phyloP scores from a whole-genome alignment of 2,888 invertebrate species.

The Apeira syringaria region DNA sequence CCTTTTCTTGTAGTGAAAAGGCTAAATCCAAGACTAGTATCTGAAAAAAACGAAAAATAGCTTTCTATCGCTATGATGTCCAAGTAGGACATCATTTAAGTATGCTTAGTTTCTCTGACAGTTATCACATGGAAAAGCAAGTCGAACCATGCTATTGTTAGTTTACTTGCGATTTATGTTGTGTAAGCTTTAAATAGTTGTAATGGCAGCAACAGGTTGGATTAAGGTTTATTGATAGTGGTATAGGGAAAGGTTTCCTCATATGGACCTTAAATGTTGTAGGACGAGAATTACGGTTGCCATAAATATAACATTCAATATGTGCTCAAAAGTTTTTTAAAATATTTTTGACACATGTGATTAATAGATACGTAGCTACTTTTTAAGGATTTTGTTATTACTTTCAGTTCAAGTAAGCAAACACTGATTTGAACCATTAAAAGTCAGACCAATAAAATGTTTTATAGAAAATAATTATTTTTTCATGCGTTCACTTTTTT shows the following conservation, averaged over 20 bases:
- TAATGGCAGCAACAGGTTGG: slow-evolving; percentile 42
- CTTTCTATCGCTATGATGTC: not conserved
- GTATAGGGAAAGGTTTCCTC: slow-evolving; percentile 16
- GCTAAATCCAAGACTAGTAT: no score
- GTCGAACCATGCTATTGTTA: slow-evolving; percentile 54
- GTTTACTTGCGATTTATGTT: slow-evolving; percentile 55
- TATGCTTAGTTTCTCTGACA: slow-evolving; percentile 58
- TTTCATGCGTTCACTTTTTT: no score
- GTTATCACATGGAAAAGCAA: slow-evolving; percentile 64
- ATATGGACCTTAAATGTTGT: slow-evolving; percentile 11
- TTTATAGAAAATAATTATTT: no score
- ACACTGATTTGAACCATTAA: no score
- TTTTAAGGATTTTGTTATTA: not conserved
- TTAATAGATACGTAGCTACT: not conserved
- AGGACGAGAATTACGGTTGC: slow-evolving; percentile 12
- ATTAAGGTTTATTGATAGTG: slow-evolving; percentile 22
- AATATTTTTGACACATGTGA: not conserved
- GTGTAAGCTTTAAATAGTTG: slow-evolving; percentile 50
- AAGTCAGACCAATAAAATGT: not conserved
- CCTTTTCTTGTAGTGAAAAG: no score
- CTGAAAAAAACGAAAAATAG: no score
- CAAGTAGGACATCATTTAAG: not conserved
- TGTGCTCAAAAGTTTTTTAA: not conserved
- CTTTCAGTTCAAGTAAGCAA: no score
- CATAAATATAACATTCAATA: slow-evolving; percentile 4